phyloP scores from a whole-genome alignment of 92 coral and sea anemone genomes.

The Porites rus region DNA sequence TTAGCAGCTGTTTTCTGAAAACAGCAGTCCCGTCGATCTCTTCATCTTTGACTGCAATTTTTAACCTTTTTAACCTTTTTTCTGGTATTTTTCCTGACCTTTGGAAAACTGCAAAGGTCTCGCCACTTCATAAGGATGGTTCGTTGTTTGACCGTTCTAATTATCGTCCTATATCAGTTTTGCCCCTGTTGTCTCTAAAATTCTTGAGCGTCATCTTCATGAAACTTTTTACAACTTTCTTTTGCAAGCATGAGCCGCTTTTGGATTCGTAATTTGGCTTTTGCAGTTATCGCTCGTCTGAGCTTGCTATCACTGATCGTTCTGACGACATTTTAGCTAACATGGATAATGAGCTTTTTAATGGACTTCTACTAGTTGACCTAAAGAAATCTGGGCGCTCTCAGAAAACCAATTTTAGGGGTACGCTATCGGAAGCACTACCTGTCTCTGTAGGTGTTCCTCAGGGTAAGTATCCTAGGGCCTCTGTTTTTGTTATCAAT shows the following conservation, averaged over 20 bases:
- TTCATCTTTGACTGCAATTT: slow-evolving; percentile 44
- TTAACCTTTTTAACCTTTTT: slow-evolving; percentile 46
- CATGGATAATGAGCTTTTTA: slow-evolving; percentile 34
- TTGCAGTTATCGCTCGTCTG: slow-evolving; percentile 53
- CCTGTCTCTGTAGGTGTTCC: slow-evolving; percentile 58
- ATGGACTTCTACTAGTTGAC: slow-evolving; percentile 55
- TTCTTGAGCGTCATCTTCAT: too few species aligned
- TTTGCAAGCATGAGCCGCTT: slow-evolving; percentile 36
- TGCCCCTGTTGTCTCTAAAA: too few species aligned
- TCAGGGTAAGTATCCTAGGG: slow-evolving; percentile 61
- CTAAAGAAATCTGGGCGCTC: slow-evolving; percentile 50
- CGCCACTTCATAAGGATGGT: slow-evolving; percentile 23
- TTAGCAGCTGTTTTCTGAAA: slow-evolving; percentile 16
- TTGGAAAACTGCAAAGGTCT: slow-evolving; percentile 65
- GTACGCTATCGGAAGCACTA: slow-evolving; percentile 37
- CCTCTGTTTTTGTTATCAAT: slow-evolving; percentile 45
- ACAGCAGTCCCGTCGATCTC: slow-evolving; percentile 47
- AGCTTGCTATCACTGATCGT: slow-evolving; percentile 51
- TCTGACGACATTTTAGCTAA: slow-evolving; percentile 38
- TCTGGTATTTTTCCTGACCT: slow-evolving; percentile 60
- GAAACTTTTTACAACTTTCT: slow-evolving; percentile 38
- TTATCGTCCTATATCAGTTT: slow-evolving; percentile 44
- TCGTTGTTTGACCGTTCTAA: slow-evolving; percentile 52
- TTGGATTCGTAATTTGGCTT: slow-evolving; percentile 47
- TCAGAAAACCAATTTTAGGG: slow-evolving; percentile 47